Conservation (phyloP, 2,888 invertebrate species). For the Melinopterus prodromus region DNA sequence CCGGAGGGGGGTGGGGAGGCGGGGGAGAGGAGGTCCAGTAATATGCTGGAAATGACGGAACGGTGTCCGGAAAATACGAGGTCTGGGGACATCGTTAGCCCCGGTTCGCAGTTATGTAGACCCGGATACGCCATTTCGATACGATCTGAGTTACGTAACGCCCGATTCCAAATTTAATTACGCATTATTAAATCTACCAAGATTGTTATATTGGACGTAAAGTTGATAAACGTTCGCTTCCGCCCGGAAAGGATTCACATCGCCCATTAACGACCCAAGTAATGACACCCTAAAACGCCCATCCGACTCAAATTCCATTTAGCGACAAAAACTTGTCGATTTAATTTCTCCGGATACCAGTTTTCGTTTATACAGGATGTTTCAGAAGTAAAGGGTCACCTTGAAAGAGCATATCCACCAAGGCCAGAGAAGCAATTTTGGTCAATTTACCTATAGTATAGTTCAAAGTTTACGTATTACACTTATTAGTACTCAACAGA, state of each 20-base stretch:
- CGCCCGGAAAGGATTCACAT: neutral
- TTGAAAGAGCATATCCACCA: too few species aligned
- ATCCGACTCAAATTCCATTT: neutral
- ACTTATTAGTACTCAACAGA: too few species aligned
- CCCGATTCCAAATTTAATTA: constrained; percentile 26
- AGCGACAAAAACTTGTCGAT: too few species aligned
- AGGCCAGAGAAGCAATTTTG: too few species aligned
- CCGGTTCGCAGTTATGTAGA: neutral
- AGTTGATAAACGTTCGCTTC: neutral
- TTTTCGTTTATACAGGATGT: too few species aligned
- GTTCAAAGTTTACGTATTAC: too few species aligned
- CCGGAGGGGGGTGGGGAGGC: too few species aligned
- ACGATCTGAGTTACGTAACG: constrained; percentile 27
- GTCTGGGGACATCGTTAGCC: constrained; percentile 27
- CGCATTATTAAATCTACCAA: constrained; percentile 22
- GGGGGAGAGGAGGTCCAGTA: neutral
- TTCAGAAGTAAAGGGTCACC: too few species aligned
- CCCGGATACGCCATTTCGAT: constrained; percentile 30
- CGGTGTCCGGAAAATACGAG: constrained; percentile 26
- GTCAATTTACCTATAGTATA: too few species aligned
- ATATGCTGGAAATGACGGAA: neutral
- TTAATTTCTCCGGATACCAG: too few species aligned
- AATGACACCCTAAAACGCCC: too few species aligned
- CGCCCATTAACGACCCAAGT: neutral
- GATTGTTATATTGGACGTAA: constrained; percentile 21